Evolutionary conservation across 2,888 invertebrate species (phyloP), one percentile per base, ranked within the genome.

Genomic region (Brachypalpus laphriformis): DNA sequence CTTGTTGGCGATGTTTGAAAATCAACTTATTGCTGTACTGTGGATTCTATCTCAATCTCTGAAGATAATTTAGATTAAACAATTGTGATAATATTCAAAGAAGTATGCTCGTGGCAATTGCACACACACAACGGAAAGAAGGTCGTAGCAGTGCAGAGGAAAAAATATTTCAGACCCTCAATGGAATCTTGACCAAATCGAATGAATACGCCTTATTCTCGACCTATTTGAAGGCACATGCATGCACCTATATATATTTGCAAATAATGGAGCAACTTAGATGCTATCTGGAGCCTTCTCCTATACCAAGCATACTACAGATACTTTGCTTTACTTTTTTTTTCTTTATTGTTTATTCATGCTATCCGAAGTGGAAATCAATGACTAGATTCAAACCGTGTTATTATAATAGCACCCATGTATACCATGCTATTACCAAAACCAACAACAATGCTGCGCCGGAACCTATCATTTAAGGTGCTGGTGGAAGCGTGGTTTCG

Each of bases 1-100:
- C 16, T 61, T 61, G 59, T 42, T 40, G 59, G 14, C 0, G 40
- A 22, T 57, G 40, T 20, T 18, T 1, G 8, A 28, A 25, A 54
- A 18, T 34, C 16, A 40, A 18, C 66, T 51, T 28, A 28, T 25
- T 31, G 28, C 16, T 31, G 49, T 18, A 18, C 42, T 31, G 7
- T n/a, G 45, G 4, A 40, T 49, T n/a, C 49, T 14, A 20, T 28
- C 68, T 57, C 72, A 80, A 80, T 80, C 72, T 57, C 34, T 7
- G 40, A 47, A 72, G 80, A 80, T 80, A 80, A 80, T 80, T 80
- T 80, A 80, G 80, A 80, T 80, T 49, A 72, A 80, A 80, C 57
- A 65, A 65, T 59, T 66, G 80, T 51, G 80, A 80, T 80, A 80
- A 66, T 57, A 71, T 71, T 80, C 49, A 63, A 65, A 71, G 63